These are phyloP conservation scores for Echinometra lucunter DNA, from an alignment of 53 echinoderm and acorn worm genomes.

Conservation along the genomic window DNA sequence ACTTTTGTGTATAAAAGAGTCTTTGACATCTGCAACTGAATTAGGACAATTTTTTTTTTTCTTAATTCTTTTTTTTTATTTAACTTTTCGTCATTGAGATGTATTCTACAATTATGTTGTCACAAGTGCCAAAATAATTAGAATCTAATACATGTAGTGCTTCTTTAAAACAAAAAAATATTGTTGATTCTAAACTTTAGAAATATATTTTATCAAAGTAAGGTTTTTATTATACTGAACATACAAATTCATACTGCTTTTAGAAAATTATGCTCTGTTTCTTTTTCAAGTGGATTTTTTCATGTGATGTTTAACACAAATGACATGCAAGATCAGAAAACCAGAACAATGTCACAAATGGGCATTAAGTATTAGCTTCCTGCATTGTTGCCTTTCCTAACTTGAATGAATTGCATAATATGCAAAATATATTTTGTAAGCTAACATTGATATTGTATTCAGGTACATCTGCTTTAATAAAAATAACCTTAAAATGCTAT, in stretches of 20 bases:
- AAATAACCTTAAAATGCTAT: background rate
- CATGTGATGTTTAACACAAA: background rate
- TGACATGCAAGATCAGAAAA: background rate
- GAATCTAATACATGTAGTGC: background rate
- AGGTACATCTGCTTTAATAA: conserved; percentile 5
- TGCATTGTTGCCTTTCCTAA: background rate
- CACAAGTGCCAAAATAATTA: background rate
- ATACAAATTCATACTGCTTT: background rate
- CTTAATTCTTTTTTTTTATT: background rate
- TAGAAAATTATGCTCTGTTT: background rate
- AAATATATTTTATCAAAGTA: background rate
- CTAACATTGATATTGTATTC: conserved; percentile 5
- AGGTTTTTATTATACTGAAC: background rate
- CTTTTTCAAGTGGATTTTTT: background rate
- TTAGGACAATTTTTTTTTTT: background rate
- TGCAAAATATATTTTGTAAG: background rate
- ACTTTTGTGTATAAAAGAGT: background rate
- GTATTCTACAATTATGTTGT: background rate
- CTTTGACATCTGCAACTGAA: background rate
- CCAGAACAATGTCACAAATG: background rate
- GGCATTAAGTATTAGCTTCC: background rate
- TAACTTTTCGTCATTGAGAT: background rate
- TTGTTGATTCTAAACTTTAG: background rate
- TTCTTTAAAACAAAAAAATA: background rate
- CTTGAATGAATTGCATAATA: background rate